These are phyloP conservation scores for Chondrilla cf. caribensis DNA, from an alignment of 37 sponge, comb jelly and placozoan species.

Conservation along the genomic window DNA sequence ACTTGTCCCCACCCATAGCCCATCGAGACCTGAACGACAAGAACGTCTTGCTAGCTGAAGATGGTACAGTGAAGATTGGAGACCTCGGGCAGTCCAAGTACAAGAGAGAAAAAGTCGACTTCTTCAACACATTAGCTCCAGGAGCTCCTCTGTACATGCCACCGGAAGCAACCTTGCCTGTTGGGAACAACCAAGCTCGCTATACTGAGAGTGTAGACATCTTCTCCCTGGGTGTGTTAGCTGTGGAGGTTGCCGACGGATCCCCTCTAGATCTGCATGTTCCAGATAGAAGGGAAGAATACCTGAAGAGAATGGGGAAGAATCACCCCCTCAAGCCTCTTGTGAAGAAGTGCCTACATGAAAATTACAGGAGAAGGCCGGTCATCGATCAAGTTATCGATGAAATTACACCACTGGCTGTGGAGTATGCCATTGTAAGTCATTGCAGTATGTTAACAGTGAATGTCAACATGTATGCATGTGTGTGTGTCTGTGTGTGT, in stretches of 20 bases:
- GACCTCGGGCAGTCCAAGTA: conserved; percentile 3
- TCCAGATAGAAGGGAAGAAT: too few species aligned
- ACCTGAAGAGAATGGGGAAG: too few species aligned
- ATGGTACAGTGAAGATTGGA: neutral
- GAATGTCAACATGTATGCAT: too few species aligned
- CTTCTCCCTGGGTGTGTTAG: neutral
- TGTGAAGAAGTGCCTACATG: too few species aligned
- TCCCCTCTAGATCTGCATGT: neutral
- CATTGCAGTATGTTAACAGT: too few species aligned
- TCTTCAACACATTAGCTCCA: neutral
- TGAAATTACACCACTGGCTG: too few species aligned
- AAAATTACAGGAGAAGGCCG: too few species aligned
- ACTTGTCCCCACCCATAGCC: neutral
- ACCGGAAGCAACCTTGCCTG: neutral
- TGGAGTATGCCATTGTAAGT: too few species aligned
- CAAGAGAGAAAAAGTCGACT: neutral
- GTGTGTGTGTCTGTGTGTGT: too few species aligned
- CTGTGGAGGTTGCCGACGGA: neutral
- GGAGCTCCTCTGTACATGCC: neutral
- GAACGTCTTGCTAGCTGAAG: neutral
- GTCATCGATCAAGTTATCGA: too few species aligned
- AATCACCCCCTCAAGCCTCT: too few species aligned
- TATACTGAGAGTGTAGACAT: conserved; percentile 7
- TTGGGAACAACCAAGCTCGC: neutral
- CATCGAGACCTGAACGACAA: conserved; percentile 10